Base-by-base conservation (phyloP, 2,888 invertebrate genomes). In the Microplitis manilae region DNA sequence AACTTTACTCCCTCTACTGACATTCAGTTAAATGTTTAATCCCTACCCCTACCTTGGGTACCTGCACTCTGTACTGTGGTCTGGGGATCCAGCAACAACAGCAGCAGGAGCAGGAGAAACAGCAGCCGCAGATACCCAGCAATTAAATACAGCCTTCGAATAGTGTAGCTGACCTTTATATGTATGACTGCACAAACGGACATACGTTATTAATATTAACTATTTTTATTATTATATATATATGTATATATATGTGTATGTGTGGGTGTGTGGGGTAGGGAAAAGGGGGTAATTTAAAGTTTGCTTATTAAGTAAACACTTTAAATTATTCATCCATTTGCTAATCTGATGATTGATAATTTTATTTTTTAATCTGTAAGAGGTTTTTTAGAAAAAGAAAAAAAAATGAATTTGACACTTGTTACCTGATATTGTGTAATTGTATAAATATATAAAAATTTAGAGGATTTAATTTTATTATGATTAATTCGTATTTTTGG, bases 91-190 rank as follows among this genome's bases (percentile, higher is more conserved):
- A 77, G 77, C 77, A 76, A 67, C 70, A 76, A 70, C 75, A 65
- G 77, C 76, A 76, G 68, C 68, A 75, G 77, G 71, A 71, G 68
- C 70, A 77, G 77, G 70, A 76, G 71, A 67, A 77, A 75, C 76
- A 76, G 68, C 76, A 76, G 76, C 76, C 50, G 13, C 50, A 50
- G 50, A 50, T 30, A 30, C 30, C 30, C 30, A 30, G 30, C 30
- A 30, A 30, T 30, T 30, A 50, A 8, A 50, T 13, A 50, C 50
- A 50, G 50, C 50, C 50, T 73, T 70, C 73, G 76, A 72, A 76
- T 62, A 72, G 73, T 77, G 73, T 77, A 68, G 68, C 68, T 68
- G 65, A 77, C 77, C 73, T 68, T 73, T 73, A 59, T 41, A 38
- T 50, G 50, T 50, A 50, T 50, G 8, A 50, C 50, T 50, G 50